phyloP scores from a whole-genome alignment of 2,888 invertebrate genomes.

The Morpho deidamia region DNA sequence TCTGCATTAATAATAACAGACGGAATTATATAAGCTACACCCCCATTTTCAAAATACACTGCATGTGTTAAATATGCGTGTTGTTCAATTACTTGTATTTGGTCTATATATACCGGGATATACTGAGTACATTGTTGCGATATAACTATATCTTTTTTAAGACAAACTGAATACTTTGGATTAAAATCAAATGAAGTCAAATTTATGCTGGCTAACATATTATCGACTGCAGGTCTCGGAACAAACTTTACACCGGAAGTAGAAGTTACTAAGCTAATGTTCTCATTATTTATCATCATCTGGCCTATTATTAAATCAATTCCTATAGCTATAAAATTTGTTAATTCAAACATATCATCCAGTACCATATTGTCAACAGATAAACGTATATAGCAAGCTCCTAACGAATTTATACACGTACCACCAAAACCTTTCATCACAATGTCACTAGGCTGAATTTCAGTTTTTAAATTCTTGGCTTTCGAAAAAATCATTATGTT shows the following conservation, averaged over 20 bases:
- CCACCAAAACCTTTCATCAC: slow-evolving; percentile 22
- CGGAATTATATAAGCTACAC: neutral
- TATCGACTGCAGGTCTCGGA: neutral
- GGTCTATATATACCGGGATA: neutral
- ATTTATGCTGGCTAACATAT: neutral
- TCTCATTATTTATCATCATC: slow-evolving; percentile 3
- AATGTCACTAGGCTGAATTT: neutral
- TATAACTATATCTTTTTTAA: neutral
- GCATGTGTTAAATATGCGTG: neutral
- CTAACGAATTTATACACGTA: slow-evolving; percentile 4
- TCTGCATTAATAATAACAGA: neutral
- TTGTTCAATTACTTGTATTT: neutral
- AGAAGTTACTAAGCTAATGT: slow-evolving; percentile 5
- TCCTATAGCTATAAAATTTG: neutral
- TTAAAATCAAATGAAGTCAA: neutral
- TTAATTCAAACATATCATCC: slow-evolving; percentile 1
- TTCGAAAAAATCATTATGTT: slow-evolving; percentile 6
- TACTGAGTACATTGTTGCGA: neutral
- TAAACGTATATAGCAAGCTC: neutral
- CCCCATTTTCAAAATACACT: neutral
- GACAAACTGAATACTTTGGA: neutral
- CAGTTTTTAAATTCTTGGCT: slow-evolving; percentile 7
- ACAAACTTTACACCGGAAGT: neutral
- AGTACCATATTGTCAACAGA: neutral
- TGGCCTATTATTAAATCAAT: slow-evolving; percentile 10